A percentile compares a stretch with the other conserved stretches of the same genome.
These are phyloP conservation scores for Oryctolagus cuniculus DNA, from an alignment of 2,113 vertebrate genomes.

Conservation along the genomic window mOryCun1.1 NC_091452.1:19078001-19078500, in stretches of 20 bases:
- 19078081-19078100: background rate
- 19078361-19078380: too few species aligned
- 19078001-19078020: background rate
- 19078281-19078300: background rate
- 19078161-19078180: background rate
- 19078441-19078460: too few species aligned
- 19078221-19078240: background rate
- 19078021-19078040: background rate
- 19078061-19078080: background rate
- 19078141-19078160: background rate
- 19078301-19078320: background rate
- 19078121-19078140: background rate
- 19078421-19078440: too few species aligned
- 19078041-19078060: background rate
- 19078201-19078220: background rate
- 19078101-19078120: too few species aligned
- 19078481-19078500: too few species aligned
- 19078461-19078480: too few species aligned
- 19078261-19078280: rapidly evolving
- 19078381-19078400: too few species aligned
- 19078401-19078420: too few species aligned
- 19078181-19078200: background rate
- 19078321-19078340: too few species aligned
- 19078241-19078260: background rate
- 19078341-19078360: too few species aligned